Base-by-base conservation (phyloP, 2,888 invertebrate species). In the Cheilosia scutellata region DNA sequence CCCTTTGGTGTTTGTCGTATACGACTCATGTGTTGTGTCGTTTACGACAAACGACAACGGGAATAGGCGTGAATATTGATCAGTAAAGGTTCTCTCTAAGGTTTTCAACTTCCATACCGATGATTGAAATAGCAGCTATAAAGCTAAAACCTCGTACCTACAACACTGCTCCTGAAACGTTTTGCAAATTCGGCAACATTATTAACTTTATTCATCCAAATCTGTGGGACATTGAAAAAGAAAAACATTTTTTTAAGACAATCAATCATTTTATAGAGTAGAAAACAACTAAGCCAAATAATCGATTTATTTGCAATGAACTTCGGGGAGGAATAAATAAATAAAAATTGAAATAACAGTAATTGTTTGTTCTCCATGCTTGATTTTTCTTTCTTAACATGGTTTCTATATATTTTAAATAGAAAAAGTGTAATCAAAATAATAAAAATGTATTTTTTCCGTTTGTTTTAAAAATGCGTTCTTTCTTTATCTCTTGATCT, bases 351-450 rank as follows among this genome's bases (percentile, higher is more conserved):
- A 25, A 63, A 70, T 58, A 55, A 58, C 33, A 65, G 53, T 37
- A 27, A 11, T 4, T 71, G 9, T 77, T 70, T 78, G 77, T 78
- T 78, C 62, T 78, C 78, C 78, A 83, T 83, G 83, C 37, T 68
- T 71, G 51, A 25, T 42, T 76, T 80, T 62, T 68, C 4, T 16
- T 70, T 71, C 65, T 40, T 51, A 53, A 63, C 63, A 70, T 74
- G 77, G 74, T 47, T 63, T 68, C 74, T 80, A 51, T 78, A 58
- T 83, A 62, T 74, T 70, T 78, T 78, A 71, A 79, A 79, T 75
- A 84, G 75, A 84, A 84, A 84, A 84, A 62, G 42, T 70, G 42
- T 62, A 66, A 79, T 80, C 83, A 84, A 75, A 84, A 79, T 75
- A 84, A 84, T 84, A 84, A 84, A 83, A 84, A 55, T 51, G 65